phyloP scores from a whole-genome alignment of 2,888 invertebrate species.

The Himalopsyche kuldschensis region DNA sequence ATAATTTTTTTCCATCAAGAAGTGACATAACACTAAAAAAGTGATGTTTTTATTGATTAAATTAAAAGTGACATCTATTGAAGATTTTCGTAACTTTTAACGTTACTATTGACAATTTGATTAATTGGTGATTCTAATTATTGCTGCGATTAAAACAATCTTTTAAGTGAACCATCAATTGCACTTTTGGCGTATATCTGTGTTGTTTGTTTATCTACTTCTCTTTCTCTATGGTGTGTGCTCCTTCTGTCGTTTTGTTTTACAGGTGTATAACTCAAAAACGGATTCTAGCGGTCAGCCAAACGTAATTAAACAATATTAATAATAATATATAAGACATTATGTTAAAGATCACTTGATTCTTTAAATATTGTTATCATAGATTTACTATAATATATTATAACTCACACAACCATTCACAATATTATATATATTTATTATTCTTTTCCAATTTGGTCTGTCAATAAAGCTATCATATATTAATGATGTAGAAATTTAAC shows the following conservation, averaged over 20 bases:
- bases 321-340: slow-evolving; percentile 6
- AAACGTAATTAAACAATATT: slow-evolving; percentile 55
- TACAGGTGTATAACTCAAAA: slow-evolving; percentile 63
- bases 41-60: no score
- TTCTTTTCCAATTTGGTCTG: neutral
- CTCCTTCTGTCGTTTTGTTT: slow-evolving; percentile 39
- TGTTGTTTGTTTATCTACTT: slow-evolving; percentile 47
- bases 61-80: no score
- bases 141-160: neutral
- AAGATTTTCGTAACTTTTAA: no score
- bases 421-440: neutral
- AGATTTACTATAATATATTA: neutral
- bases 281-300: slow-evolving; percentile 61
- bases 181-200: slow-evolving; percentile 23
- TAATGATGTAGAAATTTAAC: neutral
- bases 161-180: neutral
- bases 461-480: neutral
- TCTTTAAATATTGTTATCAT: neutral
- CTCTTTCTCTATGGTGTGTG: slow-evolving; percentile 41
- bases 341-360: neutral
- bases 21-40: no score
- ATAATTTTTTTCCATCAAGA: no score
- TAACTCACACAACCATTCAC: neutral
- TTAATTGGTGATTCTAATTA: no score
- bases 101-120: no score